Conservation (phyloP, 2,888 invertebrate species). For the Drosophila antonietae region DNA sequence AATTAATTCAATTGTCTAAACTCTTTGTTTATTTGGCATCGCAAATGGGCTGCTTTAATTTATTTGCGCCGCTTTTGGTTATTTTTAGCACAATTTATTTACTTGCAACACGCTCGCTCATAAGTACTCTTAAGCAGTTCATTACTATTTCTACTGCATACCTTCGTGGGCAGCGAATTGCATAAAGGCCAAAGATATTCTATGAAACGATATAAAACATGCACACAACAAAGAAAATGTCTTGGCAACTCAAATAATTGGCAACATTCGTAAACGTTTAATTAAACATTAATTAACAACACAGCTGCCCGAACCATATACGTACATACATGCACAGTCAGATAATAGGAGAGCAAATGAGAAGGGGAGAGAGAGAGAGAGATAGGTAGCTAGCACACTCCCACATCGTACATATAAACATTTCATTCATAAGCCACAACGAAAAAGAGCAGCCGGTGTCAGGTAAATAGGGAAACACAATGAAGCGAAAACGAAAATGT, state of each 20-base stretch:
- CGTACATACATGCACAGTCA: conserved; percentile 1
- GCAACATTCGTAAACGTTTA: conserved; percentile 59
- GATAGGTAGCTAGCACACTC: conserved; percentile 42
- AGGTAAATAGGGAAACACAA: conserved; percentile 54
- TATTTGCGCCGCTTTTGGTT: conserved; percentile 60
- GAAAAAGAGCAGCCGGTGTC: conserved; percentile 69
- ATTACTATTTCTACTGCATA: conserved; percentile 64
- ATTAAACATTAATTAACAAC: conserved; percentile 48
- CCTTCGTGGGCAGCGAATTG: conserved; percentile 62
- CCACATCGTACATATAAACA: conserved; percentile 46
- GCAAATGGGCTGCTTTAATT: conserved; percentile 55
- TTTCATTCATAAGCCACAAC: conserved; percentile 68
- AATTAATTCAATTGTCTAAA: conserved; percentile 75
- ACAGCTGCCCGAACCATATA: conserved; percentile 48
- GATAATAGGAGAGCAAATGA: conserved; percentile 8
- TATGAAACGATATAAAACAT: conserved; percentile 25
- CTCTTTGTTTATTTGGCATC: conserved; percentile 65
- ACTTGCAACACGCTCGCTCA: conserved; percentile 37
- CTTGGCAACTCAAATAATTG: conserved; percentile 64
- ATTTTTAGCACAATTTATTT: conserved; percentile 68
- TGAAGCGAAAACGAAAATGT: conserved; percentile 43
- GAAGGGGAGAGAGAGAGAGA: conserved; percentile 14
- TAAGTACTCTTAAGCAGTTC: conserved; percentile 30
- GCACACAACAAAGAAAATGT: conserved; percentile 35
- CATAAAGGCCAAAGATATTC: conserved; percentile 22